Percentiles rank a stretch among this genome's conserved stretches.
phyloP scores from a whole-genome alignment of 2,113 vertebrate species.

The Solenodon paradoxus region DNA sequence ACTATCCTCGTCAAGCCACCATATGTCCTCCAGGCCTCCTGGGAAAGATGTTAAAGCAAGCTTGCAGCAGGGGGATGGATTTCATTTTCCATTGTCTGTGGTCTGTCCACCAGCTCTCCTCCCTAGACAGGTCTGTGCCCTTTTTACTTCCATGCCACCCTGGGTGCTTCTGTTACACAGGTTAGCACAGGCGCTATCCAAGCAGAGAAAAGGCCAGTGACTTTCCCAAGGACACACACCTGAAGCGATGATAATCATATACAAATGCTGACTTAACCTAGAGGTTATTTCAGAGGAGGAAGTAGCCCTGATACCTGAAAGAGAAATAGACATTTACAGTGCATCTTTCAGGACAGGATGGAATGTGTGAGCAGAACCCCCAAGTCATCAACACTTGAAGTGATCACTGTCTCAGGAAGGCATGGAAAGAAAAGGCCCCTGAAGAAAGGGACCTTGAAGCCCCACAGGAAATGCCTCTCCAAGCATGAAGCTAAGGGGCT shows the following conservation, averaged over 20 bases:
- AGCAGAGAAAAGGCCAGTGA: background rate
- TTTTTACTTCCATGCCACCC: background rate
- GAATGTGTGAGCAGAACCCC: background rate
- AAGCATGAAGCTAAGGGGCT: background rate
- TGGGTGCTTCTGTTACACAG: background rate
- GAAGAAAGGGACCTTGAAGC: background rate
- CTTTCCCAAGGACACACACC: background rate
- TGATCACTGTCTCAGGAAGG: background rate
- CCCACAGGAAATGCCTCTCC: background rate
- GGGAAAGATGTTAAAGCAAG: background rate
- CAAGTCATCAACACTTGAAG: background rate
- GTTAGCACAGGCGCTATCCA: background rate
- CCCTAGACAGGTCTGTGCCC: background rate
- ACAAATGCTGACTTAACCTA: fast-evolving
- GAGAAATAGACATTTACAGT: background rate
- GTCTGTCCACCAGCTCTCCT: background rate
- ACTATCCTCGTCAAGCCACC: background rate
- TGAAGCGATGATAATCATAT: fast-evolving
- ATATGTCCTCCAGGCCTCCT: background rate
- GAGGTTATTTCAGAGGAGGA: background rate
- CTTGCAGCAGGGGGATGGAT: background rate
- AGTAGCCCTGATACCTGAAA: background rate
- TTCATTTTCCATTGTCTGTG: background rate
- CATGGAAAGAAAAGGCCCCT: background rate
- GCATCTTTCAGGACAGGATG: background rate